These are phyloP conservation scores for Chouioia cunea DNA, from an alignment of 2,888 invertebrate species.

Conservation along the genomic window DNA sequence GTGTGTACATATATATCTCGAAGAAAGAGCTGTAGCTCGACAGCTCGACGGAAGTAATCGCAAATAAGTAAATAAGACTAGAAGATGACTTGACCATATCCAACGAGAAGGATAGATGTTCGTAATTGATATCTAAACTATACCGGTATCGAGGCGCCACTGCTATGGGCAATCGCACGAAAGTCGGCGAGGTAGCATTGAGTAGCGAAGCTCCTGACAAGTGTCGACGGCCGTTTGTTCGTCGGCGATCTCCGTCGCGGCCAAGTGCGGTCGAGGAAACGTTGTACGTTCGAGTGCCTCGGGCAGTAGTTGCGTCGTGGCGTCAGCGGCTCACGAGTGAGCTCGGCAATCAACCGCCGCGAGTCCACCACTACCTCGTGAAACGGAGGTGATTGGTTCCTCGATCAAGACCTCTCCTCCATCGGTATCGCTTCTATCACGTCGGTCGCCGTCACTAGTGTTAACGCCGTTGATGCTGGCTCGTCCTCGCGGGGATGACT, in stretches of 20 bases:
- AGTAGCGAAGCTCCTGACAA: conserved; percentile 28
- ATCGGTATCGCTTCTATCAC: background rate
- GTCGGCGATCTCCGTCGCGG: background rate
- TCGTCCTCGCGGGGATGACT: conserved; percentile 70
- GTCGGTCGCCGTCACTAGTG: background rate
- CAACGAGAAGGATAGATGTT: too few relatives aligned
- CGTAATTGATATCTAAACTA: background rate
- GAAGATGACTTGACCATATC: too few relatives aligned
- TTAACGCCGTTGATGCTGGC: background rate
- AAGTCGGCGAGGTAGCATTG: conserved; percentile 37
- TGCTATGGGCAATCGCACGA: background rate
- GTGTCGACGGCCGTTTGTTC: background rate
- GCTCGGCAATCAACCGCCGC: conserved; percentile 42
- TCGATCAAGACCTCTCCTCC: conserved; percentile 59
- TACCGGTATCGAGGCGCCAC: conserved; percentile 25
- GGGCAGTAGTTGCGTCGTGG: conserved; percentile 13
- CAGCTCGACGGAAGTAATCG: too few relatives aligned
- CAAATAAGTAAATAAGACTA: too few relatives aligned
- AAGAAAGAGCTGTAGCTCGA: too few relatives aligned
- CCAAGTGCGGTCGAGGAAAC: conserved; percentile 36
- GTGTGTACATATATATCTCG: too few relatives aligned
- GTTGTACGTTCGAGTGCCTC: background rate
- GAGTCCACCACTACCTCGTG: conserved; percentile 46
- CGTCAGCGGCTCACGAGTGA: conserved; percentile 8
- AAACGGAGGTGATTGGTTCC: conserved; percentile 41